Conservation (phyloP, 2,797 vertebrate genomes). For the Lerista edwardsae region DNA sequence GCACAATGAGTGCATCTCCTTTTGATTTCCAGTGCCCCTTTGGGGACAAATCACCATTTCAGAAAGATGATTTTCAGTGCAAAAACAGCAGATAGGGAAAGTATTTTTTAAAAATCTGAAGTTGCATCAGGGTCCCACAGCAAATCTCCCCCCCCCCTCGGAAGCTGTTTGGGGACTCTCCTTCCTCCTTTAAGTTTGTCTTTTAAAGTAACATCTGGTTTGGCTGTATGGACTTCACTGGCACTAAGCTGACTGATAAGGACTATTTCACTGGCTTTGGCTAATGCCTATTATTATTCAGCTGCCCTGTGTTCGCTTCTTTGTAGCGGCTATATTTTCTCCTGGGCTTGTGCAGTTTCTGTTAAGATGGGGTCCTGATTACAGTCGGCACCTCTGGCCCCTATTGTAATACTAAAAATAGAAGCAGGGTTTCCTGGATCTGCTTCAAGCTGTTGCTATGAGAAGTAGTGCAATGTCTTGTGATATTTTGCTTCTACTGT, state of each 20-base stretch:
- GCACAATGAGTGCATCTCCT: neutral
- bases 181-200: too few relatives aligned
- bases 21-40: neutral
- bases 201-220: too few relatives aligned
- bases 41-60: too few relatives aligned
- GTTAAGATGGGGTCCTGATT: slow-evolving; percentile 4
- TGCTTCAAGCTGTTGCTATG: slow-evolving; percentile 6
- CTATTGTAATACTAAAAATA: slow-evolving; percentile 39
- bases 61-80: too few relatives aligned
- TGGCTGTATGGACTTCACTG: neutral
- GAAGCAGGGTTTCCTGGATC: slow-evolving; percentile 1
- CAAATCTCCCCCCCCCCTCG: too few relatives aligned
- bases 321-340: neutral
- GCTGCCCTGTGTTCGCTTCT: neutral
- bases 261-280: neutral
- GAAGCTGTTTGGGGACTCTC: too few relatives aligned
- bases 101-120: too few relatives aligned
- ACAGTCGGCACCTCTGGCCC: slow-evolving; percentile 1
- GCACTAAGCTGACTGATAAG: neutral
- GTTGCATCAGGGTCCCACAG: too few relatives aligned
- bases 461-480: neutral
- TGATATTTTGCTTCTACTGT: neutral
- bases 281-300: neutral
- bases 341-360: neutral
- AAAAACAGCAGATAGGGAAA: too few relatives aligned